Conservation (phyloP, 1,140 invertebrate genomes). For the Samia ricini region DNA sequence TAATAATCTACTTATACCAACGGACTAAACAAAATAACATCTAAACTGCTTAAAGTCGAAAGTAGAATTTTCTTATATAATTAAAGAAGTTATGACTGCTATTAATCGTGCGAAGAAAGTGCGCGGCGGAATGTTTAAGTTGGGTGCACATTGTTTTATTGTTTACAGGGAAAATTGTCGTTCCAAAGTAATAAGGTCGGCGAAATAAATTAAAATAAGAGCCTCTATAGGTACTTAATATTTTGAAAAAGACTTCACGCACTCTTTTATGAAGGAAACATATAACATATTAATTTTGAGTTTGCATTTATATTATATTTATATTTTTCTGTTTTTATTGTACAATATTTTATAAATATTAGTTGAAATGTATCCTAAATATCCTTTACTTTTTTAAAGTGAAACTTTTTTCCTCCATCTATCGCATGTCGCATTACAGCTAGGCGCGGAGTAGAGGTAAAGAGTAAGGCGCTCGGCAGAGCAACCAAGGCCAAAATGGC, state of each 20-base stretch:
- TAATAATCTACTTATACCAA: conserved; percentile 15
- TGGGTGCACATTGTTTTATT: background rate
- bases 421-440: no score
- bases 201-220: background rate
- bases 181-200: background rate
- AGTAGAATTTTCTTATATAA: conserved; percentile 22
- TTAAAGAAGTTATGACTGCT: conserved; percentile 25
- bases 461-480: no score
- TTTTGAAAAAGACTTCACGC: background rate
- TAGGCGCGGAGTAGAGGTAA: no score
- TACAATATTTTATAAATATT: no score
- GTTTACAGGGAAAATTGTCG: background rate
- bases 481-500: no score
- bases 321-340: no score
- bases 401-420: no score
- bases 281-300: no score
- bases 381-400: no score
- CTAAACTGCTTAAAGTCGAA: conserved; percentile 13
- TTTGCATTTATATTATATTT: no score
- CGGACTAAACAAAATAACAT: conserved; percentile 11
- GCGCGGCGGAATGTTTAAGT: background rate
- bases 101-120: conserved; percentile 21
- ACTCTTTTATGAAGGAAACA: background rate
- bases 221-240: background rate
- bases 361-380: no score